Evolutionary conservation across 1,140 invertebrate species (phyloP).

Genomic region (Maconellicoccus hirsutus): DNA sequence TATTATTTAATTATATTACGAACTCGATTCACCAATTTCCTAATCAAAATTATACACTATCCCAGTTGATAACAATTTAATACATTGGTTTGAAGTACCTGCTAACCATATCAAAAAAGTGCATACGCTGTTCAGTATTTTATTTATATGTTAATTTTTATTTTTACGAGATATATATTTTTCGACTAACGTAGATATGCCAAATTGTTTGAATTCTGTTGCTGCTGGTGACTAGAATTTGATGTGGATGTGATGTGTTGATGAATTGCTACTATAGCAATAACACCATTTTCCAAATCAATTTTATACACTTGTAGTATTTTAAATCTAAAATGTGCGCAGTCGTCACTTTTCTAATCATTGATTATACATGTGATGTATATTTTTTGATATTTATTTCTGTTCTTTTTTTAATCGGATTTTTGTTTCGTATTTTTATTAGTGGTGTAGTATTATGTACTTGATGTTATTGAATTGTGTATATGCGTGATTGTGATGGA

Average conservation of each 20-base stretch:
- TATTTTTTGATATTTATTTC: neutral
- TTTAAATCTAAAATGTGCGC: neutral
- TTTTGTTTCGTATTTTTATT: neutral
- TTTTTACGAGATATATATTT: neutral
- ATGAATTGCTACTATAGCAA: neutral
- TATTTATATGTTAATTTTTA: neutral
- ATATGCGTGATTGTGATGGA: neutral
- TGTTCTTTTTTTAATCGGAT: neutral
- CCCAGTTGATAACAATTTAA: too few relatives aligned
- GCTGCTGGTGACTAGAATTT: neutral
- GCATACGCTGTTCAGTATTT: neutral
- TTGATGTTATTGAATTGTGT: neutral
- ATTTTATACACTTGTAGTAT: neutral
- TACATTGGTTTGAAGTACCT: neutral
- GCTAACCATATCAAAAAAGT: neutral
- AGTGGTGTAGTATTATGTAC: neutral
- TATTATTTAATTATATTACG: too few relatives aligned
- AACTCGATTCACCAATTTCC: too few relatives aligned
- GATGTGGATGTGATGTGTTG: neutral
- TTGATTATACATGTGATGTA: neutral
- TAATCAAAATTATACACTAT: too few relatives aligned
- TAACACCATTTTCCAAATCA: neutral
- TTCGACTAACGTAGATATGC: neutral
- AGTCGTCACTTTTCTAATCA: neutral
- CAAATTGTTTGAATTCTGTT: neutral